A percentile compares a stretch with the other conserved stretches of the same genome.
Conservation (phyloP, 2,113 vertebrate species). For the Erythrolamprus reginae region DNA sequence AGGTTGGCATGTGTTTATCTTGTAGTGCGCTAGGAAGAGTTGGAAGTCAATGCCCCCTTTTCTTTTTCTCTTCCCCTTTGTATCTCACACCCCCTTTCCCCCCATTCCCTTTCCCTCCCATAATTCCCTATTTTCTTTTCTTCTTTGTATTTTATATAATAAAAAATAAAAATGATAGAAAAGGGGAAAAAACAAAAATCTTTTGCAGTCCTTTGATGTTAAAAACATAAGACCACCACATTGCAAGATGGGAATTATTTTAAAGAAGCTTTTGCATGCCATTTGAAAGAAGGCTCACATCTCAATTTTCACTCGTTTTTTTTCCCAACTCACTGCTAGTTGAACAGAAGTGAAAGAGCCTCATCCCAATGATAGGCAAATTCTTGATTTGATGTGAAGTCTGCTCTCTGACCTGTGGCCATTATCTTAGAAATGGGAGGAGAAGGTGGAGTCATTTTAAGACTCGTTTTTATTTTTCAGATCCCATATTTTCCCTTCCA, state of each 20-base stretch:
- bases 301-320: too few species aligned
- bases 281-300: neutral
- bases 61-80: too few species aligned
- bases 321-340: neutral
- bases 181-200: neutral
- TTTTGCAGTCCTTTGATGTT: neutral
- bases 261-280: neutral
- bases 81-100: too few species aligned
- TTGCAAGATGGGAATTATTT: neutral
- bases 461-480: neutral
- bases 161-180: too few species aligned
- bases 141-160: too few species aligned
- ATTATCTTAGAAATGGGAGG: neutral
- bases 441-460: neutral
- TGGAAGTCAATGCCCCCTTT: too few species aligned
- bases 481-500: neutral
- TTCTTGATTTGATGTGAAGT: neutral
- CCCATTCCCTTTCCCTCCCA: too few species aligned
- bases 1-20: too few species aligned
- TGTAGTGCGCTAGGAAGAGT: too few species aligned
- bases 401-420: neutral
- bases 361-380: neutral
- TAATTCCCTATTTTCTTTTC: too few species aligned
- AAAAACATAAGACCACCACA: neutral
- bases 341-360: neutral